Evolutionary conservation across 2,888 invertebrate genomes (phyloP).

Genomic region (Idaea aversata): DNA sequence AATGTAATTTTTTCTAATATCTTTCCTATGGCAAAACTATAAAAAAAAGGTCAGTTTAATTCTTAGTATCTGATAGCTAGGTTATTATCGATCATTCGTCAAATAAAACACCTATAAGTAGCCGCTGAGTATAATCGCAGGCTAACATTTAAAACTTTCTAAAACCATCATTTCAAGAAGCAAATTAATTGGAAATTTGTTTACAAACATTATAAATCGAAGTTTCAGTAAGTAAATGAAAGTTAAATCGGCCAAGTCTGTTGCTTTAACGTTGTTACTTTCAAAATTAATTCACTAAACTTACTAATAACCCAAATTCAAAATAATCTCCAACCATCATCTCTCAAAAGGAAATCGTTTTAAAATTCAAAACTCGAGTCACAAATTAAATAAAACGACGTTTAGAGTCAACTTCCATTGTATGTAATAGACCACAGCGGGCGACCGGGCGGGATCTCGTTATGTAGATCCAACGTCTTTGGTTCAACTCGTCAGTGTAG

Average conservation of each 20-base stretch:
- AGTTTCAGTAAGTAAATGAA: not conserved
- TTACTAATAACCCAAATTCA: constrained; percentile 11
- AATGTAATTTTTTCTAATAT: too few relatives aligned
- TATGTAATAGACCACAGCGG: not conserved
- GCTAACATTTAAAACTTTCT: not conserved
- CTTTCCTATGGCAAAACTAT: too few relatives aligned
- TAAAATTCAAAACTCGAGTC: constrained; percentile 37
- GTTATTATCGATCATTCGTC: too few relatives aligned
- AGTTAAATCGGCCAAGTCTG: not conserved
- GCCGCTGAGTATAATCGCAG: too few relatives aligned
- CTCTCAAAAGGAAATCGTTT: constrained; percentile 26
- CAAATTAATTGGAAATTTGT: constrained; percentile 5
- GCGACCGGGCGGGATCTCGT: too few relatives aligned
- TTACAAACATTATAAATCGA: constrained; percentile 3
- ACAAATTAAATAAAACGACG: constrained; percentile 37
- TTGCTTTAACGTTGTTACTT: not conserved
- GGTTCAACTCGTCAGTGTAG: too few relatives aligned
- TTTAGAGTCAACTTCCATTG: constrained; percentile 13
- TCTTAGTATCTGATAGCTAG: too few relatives aligned
- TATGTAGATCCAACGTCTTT: too few relatives aligned
- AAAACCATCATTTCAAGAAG: not conserved
- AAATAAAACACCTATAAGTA: too few relatives aligned
- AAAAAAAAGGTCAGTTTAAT: too few relatives aligned
- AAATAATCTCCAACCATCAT: not conserved
- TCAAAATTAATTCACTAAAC: constrained; percentile 27